Base-by-base conservation (phyloP, 2,113 vertebrate genomes). In the Grammomys surdaster region DNA sequence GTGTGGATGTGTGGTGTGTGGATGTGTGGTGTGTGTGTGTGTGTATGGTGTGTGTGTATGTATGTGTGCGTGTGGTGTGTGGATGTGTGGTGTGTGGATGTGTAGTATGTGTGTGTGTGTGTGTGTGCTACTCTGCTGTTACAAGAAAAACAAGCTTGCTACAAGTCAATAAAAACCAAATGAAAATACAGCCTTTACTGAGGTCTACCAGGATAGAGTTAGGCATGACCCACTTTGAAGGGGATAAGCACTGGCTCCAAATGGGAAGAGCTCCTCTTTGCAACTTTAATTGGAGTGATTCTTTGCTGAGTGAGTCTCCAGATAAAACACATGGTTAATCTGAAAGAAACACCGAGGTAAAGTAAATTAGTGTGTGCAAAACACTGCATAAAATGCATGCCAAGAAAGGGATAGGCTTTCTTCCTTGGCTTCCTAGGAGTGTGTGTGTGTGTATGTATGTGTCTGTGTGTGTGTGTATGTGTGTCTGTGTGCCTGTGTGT, bases 151-250 rank as follows among this genome's bases (percentile, higher is more conserved):
- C 58, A 86, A 92, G 60, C 8, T 75, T 63, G 7, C 20, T 72
- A 10, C 2, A 69, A 31, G 58, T 93, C 4, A 48, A 7, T 80
- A 75, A 20, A 33, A 6, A 31, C 5, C 43, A 82, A 48, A 67
- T 3, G 14, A 19, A 7, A 24, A 7, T 36, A 36, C 7, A 65
- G 11, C 2, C 19, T 0, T 4, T 24, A 3, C 6, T n/a, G 81
- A 94, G 56, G 5, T 31, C 9, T 20, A 3, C 17, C 17, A 6
- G 1, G 9, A 40, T 4, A 75, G 12, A 81, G 7, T 33, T 19
- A 7, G 13, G 13, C 28, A 28, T 28, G 3, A 20, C 3, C 1
- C 2, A 5, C 20, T 48, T 1, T 3, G 51, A 13, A 73, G 20
- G 2, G 65, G 5, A 69, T 8, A 36, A 56, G 14, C 1, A 17